phyloP scores from a whole-genome alignment of 2,113 vertebrate genomes.

The Terrapene triunguis region DNA sequence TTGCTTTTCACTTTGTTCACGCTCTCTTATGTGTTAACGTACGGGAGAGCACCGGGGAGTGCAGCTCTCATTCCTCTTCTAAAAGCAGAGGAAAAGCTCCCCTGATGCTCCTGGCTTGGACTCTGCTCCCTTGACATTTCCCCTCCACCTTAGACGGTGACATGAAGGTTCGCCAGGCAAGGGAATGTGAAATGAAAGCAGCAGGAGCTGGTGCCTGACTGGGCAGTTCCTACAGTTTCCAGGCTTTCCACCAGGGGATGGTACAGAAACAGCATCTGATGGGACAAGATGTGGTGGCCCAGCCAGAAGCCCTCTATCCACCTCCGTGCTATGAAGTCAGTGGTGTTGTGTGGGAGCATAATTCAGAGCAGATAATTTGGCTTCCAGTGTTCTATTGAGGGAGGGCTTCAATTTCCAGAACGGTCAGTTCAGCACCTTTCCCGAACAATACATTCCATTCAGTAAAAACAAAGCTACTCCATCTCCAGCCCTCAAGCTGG shows the following conservation, averaged over 20 bases:
- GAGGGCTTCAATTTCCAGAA: not conserved
- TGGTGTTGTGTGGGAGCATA: fast-evolving
- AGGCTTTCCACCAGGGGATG: not conserved
- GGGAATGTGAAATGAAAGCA: not conserved
- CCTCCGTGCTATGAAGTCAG: not conserved
- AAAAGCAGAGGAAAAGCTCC: not conserved
- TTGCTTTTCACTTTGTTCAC: not conserved
- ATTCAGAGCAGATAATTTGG: not conserved
- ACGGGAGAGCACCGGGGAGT: not conserved
- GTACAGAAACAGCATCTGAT: not conserved
- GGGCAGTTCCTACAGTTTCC: not conserved
- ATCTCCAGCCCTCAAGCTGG: not conserved
- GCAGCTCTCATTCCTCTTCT: fast-evolving
- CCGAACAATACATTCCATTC: not conserved
- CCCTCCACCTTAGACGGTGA: fast-evolving
- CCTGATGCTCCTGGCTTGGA: fast-evolving
- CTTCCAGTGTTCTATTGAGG: not conserved
- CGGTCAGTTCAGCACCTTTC: not conserved
- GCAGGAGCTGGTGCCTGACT: not conserved
- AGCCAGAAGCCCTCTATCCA: fast-evolving
- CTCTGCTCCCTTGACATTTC: not conserved
- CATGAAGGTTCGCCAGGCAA: not conserved
- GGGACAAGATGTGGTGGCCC: not conserved
- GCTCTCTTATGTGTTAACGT: not conserved
- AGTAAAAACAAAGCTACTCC: not conserved